phyloP scores from a whole-genome alignment of 1,140 invertebrate species.

The Papilio machaon region DNA sequence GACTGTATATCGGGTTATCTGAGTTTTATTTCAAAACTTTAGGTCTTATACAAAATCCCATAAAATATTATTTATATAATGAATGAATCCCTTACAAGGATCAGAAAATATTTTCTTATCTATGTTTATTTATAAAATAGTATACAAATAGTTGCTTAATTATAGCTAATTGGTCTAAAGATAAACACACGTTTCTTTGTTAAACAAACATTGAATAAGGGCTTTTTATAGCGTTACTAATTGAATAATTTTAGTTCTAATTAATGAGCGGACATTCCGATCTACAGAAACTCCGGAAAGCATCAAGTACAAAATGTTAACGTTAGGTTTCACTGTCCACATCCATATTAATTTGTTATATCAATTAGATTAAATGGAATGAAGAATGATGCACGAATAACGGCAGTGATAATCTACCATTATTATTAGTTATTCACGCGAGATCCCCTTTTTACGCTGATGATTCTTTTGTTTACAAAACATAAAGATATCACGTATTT shows the following conservation, averaged over 20 bases:
- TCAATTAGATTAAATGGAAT: background rate
- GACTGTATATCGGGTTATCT: no score
- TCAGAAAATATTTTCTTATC: no score
- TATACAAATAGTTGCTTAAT: background rate
- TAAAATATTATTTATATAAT: no score
- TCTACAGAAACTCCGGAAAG: background rate
- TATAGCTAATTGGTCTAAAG: background rate
- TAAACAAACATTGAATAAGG: background rate
- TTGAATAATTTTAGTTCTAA: background rate
- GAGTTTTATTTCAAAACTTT: no score
- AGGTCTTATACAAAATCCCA: no score
- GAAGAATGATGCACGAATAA: background rate
- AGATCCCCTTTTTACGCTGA: background rate
- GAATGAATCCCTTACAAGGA: no score
- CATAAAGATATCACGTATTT: background rate
- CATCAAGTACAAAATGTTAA: background rate
- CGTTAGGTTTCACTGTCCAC: background rate
- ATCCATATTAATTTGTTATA: background rate
- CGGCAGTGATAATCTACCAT: background rate
- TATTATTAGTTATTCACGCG: background rate
- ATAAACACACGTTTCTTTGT: background rate
- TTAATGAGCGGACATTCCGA: conserved; percentile 4
- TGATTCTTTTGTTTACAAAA: background rate
- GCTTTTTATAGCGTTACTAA: background rate
- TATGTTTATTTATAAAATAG: no score